Conservation (phyloP, 2,797 vertebrate genomes). For the Aphelocoma californica region DNA sequence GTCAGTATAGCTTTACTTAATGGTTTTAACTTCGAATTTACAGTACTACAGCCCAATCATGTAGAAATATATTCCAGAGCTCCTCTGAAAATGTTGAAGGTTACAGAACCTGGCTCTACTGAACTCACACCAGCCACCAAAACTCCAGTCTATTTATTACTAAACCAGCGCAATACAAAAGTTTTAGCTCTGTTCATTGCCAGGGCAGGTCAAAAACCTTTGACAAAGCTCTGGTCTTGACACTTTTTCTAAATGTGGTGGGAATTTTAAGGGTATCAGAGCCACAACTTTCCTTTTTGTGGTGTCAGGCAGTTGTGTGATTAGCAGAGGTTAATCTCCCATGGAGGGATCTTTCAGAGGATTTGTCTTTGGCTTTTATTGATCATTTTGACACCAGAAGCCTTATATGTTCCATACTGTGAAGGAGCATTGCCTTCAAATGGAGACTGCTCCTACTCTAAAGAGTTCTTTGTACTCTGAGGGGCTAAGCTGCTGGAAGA, state of each 20-base stretch:
- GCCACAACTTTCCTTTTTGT: neutral
- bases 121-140: neutral
- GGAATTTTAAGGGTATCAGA: neutral
- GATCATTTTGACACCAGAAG: neutral
- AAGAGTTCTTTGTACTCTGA: neutral
- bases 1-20: neutral
- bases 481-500: neutral
- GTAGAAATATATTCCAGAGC: neutral
- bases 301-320: neutral
- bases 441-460: neutral
- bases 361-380: neutral
- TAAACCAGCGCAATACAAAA: neutral
- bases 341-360: neutral
- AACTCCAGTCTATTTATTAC: neutral
- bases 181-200: neutral
- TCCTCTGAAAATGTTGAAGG: neutral
- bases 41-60: neutral
- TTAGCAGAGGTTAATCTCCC: neutral
- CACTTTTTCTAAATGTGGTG: rapidly evolving
- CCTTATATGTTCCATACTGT: neutral
- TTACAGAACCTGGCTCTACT: neutral
- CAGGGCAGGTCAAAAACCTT: neutral
- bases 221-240: neutral
- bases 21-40: neutral
- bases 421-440: neutral